These are phyloP conservation scores for Pseudomyrmex cubaensis DNA, from an alignment of 1,140 invertebrate species.

Conservation along the genomic window DNA sequence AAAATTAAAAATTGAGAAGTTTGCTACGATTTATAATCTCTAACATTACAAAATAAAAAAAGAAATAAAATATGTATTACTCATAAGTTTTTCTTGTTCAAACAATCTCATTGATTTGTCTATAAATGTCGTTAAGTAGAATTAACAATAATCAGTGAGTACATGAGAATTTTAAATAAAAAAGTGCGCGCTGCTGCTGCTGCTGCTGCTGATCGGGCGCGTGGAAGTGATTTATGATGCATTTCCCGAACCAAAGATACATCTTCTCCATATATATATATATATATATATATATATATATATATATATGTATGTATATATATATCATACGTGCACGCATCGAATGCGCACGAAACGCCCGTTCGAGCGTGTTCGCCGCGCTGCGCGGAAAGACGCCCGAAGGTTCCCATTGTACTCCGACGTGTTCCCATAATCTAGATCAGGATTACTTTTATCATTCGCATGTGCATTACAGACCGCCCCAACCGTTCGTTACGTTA, in stretches of 20 bases:
- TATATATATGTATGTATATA: background rate
- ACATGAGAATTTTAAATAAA: background rate
- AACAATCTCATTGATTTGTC: no score
- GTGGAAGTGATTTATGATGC: constrained; percentile 42
- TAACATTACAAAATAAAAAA: no score
- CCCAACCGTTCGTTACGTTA: constrained; percentile 53
- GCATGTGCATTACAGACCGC: constrained; percentile 46
- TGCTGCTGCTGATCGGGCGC: constrained; percentile 24
- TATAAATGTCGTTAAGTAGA: no score
- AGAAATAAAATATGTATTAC: constrained; percentile 8
- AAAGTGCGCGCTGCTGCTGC: background rate
- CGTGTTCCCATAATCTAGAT: constrained; percentile 76
- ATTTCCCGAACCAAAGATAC: background rate
- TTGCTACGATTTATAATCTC: no score
- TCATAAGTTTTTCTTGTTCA: no score
- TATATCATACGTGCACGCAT: background rate
- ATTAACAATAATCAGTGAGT: no score
- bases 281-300: no score
- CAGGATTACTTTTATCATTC: constrained; percentile 76
- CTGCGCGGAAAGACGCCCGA: constrained; percentile 70
- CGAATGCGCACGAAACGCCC: constrained; percentile 45
- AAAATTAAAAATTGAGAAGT: no score
- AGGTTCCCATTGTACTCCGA: constrained; percentile 75
- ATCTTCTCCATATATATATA: background rate
- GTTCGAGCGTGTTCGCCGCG: constrained; percentile 57